Base-by-base conservation (phyloP, 2,113 vertebrate genomes). In the Neodon shergylaensis region DNA sequence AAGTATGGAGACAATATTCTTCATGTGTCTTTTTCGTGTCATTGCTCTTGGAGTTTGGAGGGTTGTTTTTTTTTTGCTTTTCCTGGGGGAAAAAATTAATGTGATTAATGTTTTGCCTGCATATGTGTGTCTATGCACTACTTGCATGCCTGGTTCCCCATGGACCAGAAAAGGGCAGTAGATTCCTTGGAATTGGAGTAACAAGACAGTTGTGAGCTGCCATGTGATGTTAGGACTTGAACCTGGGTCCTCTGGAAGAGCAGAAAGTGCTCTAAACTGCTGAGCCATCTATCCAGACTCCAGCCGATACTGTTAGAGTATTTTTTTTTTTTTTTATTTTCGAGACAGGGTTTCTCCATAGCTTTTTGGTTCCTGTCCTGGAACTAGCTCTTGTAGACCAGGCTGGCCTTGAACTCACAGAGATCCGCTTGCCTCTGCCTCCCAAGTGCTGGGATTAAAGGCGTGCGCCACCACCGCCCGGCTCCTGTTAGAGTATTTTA, bases 401-500 rank as follows among this genome's bases (percentile, higher is more conserved):
- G n/a, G n/a, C n/a, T n/a, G n/a, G n/a, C n/a, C n/a, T n/a, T n/a
- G n/a, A n/a, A n/a, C n/a, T n/a, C n/a, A n/a, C n/a, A n/a, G n/a
- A n/a, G n/a, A n/a, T n/a, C n/a, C n/a, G n/a, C n/a, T n/a, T n/a
- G n/a, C n/a, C n/a, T n/a, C n/a, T n/a, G n/a, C n/a, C n/a, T n/a
- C n/a, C n/a, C n/a, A n/a, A n/a, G n/a, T n/a, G n/a, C n/a, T n/a
- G n/a, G n/a, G n/a, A n/a, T n/a, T n/a, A n/a, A n/a, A n/a, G n/a
- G n/a, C n/a, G n/a, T n/a, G n/a, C n/a, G n/a, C n/a, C n/a, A n/a
- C n/a, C n/a, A n/a, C n/a, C n/a, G n/a, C n/a, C n/a, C n/a, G n/a
- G n/a, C n/a, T n/a, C n/a, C n/a, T n/a, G 1, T 94, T 74, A 33
- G 52, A 68, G 28, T 81, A 68, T 78, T 96, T 95, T 83, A 95